phyloP scores from a whole-genome alignment of 2,888 invertebrate genomes.

The Rhaphigaster nebulosa region DNA sequence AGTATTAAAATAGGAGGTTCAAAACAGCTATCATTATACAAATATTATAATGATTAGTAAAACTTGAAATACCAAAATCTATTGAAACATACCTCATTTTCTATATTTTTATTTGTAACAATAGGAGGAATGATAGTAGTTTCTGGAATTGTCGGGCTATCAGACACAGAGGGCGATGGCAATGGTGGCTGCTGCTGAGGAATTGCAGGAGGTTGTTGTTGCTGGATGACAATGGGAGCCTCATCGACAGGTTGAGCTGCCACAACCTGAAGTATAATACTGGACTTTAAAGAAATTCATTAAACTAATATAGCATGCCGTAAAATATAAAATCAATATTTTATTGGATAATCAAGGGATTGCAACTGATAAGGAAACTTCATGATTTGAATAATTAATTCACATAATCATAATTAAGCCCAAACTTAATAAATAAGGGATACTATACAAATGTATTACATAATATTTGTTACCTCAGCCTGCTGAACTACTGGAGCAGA shows the following conservation, averaged over 20 bases:
- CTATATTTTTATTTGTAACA: constrained; percentile 42
- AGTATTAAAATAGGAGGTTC: too few relatives aligned
- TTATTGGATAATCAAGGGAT: too few relatives aligned
- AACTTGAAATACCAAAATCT: not conserved
- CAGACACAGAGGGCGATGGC: not conserved
- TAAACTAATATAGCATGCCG: not conserved
- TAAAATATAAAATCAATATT: too few relatives aligned
- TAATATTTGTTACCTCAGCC: not conserved
- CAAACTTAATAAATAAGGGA: too few relatives aligned
- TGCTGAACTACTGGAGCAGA: constrained; percentile 8
- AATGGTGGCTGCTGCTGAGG: not conserved
- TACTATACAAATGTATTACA: too few relatives aligned
- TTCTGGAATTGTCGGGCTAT: not conserved
- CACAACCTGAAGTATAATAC: not conserved
- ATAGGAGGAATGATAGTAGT: constrained; percentile 36
- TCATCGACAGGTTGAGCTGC: not conserved
- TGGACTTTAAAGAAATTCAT: not conserved
- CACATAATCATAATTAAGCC: too few relatives aligned
- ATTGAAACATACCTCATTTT: constrained; percentile 32
- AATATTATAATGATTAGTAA: not conserved
- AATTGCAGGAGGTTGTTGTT: not conserved
- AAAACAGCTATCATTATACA: too few relatives aligned
- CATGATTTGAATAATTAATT: too few relatives aligned
- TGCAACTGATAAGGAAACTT: too few relatives aligned
- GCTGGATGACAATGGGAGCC: not conserved